Percentiles rank a stretch among this genome's conserved stretches.
Conservation (phyloP, 2,888 invertebrate species). For the Petrophora chlorosata region DNA sequence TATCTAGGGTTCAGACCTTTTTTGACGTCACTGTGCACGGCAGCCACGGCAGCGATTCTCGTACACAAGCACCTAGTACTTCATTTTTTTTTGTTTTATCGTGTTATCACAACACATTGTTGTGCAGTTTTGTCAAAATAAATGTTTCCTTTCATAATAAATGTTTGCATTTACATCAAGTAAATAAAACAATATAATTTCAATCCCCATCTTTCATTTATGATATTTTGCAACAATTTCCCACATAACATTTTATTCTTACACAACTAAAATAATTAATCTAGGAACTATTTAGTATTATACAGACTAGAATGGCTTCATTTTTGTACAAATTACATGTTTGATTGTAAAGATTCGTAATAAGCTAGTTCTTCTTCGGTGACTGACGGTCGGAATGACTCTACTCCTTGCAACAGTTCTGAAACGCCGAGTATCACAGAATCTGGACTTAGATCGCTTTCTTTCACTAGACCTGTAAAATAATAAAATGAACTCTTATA, state of each 20-base stretch:
- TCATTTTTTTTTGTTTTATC: too few species aligned
- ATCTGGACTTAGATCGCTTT: constrained; percentile 76
- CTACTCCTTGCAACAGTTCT: constrained; percentile 86
- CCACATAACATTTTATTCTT: neutral
- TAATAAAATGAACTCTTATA: constrained; percentile 16
- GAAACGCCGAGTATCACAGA: constrained; percentile 85
- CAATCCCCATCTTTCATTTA: too few species aligned
- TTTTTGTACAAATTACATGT: constrained; percentile 49
- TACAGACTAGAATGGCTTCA: constrained; percentile 12
- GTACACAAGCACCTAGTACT: too few species aligned
- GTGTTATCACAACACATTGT: too few species aligned
- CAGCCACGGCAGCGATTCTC: too few species aligned
- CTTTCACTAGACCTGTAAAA: constrained; percentile 76
- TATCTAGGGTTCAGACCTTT: too few species aligned
- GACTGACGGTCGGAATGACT: constrained; percentile 88
- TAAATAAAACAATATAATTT: neutral
- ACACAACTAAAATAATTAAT: neutral
- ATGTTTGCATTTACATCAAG: too few species aligned
- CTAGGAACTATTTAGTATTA: constrained; percentile 3
- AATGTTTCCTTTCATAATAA: too few species aligned
- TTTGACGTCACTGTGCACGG: too few species aligned
- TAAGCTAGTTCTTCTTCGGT: constrained; percentile 87
- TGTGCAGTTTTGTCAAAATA: too few species aligned
- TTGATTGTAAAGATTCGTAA: constrained; percentile 80
- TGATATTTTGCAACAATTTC: constrained; percentile 1